Evolutionary conservation across 1,140 invertebrate species (phyloP).

Genomic region (Galleria mellonella): DNA sequence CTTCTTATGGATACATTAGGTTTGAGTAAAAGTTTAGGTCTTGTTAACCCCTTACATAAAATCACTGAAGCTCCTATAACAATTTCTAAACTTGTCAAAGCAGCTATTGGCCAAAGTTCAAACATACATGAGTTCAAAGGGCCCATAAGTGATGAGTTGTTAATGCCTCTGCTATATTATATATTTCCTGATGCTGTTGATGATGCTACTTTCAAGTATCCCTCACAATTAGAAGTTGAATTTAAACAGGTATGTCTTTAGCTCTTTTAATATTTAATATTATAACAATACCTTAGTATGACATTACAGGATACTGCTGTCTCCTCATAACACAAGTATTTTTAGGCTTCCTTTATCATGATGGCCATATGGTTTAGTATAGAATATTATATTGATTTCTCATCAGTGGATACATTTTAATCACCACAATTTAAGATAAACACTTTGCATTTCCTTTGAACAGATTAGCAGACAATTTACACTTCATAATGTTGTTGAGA

Average conservation of each 20-base stretch:
- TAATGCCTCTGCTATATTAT: constrained; percentile 88
- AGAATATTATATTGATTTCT: too few relatives aligned
- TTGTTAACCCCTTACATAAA: constrained; percentile 62
- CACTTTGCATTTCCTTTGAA: too few relatives aligned
- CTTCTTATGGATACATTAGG: constrained; percentile 60
- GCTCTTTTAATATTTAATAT: background rate
- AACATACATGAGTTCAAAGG: constrained; percentile 73
- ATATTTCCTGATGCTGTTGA: constrained; percentile 92
- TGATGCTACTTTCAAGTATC: constrained; percentile 61
- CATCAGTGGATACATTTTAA: too few relatives aligned
- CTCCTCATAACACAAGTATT: too few relatives aligned
- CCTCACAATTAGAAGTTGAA: constrained; percentile 47
- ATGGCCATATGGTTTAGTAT: too few relatives aligned
- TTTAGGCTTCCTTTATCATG: too few relatives aligned
- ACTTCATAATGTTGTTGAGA: too few relatives aligned
- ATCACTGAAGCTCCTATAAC: constrained; percentile 67
- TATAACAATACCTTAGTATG: too few relatives aligned
- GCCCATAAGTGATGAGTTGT: constrained; percentile 83
- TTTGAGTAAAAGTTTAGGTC: constrained; percentile 53
- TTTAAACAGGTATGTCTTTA: constrained; percentile 44
- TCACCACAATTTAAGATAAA: too few relatives aligned
- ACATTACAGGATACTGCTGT: too few relatives aligned
- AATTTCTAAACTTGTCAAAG: constrained; percentile 66
- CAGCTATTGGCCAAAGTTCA: constrained; percentile 53
- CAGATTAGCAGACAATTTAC: too few relatives aligned